Base-by-base conservation (phyloP, 1,140 invertebrate genomes). In the Eupeodes corollae region DNA sequence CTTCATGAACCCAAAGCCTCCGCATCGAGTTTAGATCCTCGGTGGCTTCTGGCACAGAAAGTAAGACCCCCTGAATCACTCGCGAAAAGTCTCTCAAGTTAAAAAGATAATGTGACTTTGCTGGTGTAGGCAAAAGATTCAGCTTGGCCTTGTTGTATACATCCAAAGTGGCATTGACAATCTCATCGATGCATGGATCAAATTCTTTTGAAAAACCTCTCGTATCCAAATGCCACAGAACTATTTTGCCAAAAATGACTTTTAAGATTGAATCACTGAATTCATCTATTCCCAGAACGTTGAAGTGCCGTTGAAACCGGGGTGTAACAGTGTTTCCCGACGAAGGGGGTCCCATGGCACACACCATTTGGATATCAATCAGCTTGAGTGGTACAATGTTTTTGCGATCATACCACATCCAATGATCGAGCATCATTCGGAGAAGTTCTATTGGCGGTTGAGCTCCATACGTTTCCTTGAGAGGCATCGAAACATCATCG, bases 171-270 rank as follows among this genome's bases (percentile, higher is more conserved):
- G 86, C 89, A 18, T 73, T 61, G 1, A 97, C 89, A 40, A 97
- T 77, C 70, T 96, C 83, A 52, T 91, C 83, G 41, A 94, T 88
- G 56, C 86, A 90, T 0, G 88, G 84, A 74, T 94, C 89, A 70
- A 97, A 97, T 49, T 95, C 91, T 70, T 92, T 93, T 37, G 87
- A 86, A 72, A 98, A 98, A 35, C 91, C 91, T 69, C 90, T 81
- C 2, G 86, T 87, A 62, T 91, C 88, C 46, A 96, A 76, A 77
- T 97, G 93, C 92, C 92, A 97, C 1, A 92, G 71, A 71, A 96
- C 79, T 52, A 97, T 94, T 67, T 82, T 86, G 51, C 83, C 84
- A 58, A 95, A 96, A 52, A 97, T 96, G 6, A 82, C 82, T 1
- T 76, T 76, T 75, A 96, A 82, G 5, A 84, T 85, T 1, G 82